Evolutionary conservation across 1,140 invertebrate species (phyloP), one percentile per base, ranked within the genome.

Genomic region (Papilio machaon): DNA sequence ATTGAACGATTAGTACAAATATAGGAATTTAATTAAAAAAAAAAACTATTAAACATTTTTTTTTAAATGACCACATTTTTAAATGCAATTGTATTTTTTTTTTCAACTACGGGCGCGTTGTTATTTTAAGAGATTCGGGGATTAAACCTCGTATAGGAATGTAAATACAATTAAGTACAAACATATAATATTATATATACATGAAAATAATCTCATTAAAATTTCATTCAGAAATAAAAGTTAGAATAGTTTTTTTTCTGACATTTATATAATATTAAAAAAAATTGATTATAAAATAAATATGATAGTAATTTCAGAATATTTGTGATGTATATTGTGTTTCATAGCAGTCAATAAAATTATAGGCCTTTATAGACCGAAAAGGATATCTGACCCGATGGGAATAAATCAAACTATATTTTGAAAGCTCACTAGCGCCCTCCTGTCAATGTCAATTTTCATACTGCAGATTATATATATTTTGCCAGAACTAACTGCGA

Each of bases 141-240:
- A 64, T 13, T 11, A 70, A 35, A 70, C 15, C 30, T 70, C 64
- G 15, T 60, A 19, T 23, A 23, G 23, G 60, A 67, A 70, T 70
- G 64, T 70, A 35, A 67, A 67, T 15, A 70, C 4, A 70, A 6
- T 23, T 35, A 60, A 54, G 52, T 54, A 54, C 52, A 7, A 3
- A 54, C 52, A 54, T 54, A 30, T 30, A 30, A 30, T 30, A 30
- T 30, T 30, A 30, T 30, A 30, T 30, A 30, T 30, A 70, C 13
- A 35, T 35, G 35, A 70, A 70, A 70, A 38, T 70, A 70, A 35
- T 70, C 64, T 70, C 64, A 70, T 38, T 17, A 67, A 15, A 30
- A 35, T 38, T 35, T 67, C 30, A 67, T 35, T 67, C 23, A 3
- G 19, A 67, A 67, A 38, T 13, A 35, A 64, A 64, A 64, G 30